Evolutionary conservation across 2,888 invertebrate species (phyloP).

Genomic region (Nycteola revayana): DNA sequence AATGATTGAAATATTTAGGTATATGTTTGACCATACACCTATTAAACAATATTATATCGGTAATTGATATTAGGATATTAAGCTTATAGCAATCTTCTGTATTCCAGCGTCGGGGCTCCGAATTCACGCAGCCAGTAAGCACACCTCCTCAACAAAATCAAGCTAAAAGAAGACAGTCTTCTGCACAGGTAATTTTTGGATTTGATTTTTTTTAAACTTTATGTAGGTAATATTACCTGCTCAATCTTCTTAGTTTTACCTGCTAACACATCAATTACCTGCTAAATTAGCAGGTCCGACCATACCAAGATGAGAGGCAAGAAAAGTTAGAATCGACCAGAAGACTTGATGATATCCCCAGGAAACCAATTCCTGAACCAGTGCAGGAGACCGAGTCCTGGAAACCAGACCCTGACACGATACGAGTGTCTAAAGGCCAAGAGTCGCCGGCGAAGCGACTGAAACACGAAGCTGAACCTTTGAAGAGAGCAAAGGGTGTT

Average conservation of each 20-base stretch:
- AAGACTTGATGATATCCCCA: constrained; percentile 54
- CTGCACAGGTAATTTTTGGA: constrained; percentile 60
- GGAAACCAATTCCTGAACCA: constrained; percentile 44
- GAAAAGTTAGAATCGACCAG: constrained; percentile 49
- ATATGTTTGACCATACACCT: too few species aligned
- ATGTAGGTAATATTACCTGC: background rate
- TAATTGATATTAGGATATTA: too few species aligned
- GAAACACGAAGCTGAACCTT: constrained; percentile 71
- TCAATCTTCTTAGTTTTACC: too few species aligned
- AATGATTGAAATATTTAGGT: background rate
- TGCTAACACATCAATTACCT: too few species aligned
- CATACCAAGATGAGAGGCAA: constrained; percentile 59
- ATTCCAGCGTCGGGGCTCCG: constrained; percentile 73
- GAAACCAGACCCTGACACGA: constrained; percentile 72
- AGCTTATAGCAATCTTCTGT: too few species aligned
- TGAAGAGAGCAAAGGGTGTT: constrained; percentile 67
- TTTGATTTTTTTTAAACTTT: background rate
- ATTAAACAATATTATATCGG: too few species aligned
- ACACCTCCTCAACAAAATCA: constrained; percentile 66
- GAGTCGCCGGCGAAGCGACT: constrained; percentile 72
- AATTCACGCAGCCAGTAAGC: constrained; percentile 72
- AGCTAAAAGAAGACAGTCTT: constrained; percentile 64
- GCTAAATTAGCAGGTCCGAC: constrained; percentile 65
- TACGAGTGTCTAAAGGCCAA: constrained; percentile 59
- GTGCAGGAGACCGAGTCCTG: constrained; percentile 46